These are phyloP conservation scores for Odontesthes bonariensis DNA, from an alignment of 2,113 vertebrate genomes.

Conservation along the genomic window DNA sequence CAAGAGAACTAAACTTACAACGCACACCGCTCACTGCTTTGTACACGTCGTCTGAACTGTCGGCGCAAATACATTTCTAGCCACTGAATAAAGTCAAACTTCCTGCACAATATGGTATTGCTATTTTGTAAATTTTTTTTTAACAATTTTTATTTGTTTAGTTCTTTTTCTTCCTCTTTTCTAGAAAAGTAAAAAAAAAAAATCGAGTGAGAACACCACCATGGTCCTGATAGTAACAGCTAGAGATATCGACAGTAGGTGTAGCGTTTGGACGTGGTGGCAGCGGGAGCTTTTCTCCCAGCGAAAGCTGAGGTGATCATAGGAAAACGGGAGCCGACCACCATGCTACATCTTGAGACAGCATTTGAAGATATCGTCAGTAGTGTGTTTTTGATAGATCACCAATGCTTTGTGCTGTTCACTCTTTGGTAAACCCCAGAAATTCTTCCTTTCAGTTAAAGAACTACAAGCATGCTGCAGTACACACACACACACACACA, in stretches of 20 bases:
- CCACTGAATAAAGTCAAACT: constrained; percentile 54
- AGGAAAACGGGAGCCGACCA: constrained; percentile 48
- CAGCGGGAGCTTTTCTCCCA: constrained; percentile 54
- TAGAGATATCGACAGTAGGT: constrained; percentile 47
- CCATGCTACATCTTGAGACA: constrained; percentile 70
- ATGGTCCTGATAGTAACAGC: constrained; percentile 64
- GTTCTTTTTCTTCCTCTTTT: constrained; percentile 37
- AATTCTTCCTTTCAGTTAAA: constrained; percentile 26
- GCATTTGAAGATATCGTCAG: constrained; percentile 64
- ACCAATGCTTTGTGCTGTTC: constrained; percentile 57
- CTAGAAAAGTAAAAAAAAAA: constrained; percentile 71
- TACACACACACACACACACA: not conserved
- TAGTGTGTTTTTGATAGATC: constrained; percentile 66
- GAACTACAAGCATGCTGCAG: constrained; percentile 52
- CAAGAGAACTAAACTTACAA: constrained; percentile 41
- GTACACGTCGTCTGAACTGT: constrained; percentile 13
- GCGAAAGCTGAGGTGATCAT: constrained; percentile 41
- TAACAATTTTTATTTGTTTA: too few species aligned
- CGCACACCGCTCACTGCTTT: constrained; percentile 31
- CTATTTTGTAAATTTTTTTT: constrained; percentile 62
- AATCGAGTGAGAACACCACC: constrained; percentile 46
- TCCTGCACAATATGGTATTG: constrained; percentile 73
- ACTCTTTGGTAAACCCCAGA: constrained; percentile 77
- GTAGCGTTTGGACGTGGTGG: constrained; percentile 63
- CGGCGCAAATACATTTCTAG: constrained; percentile 41